These are phyloP conservation scores for Sander vitreus DNA, from an alignment of 2,113 vertebrate species.

Conservation along the genomic window DNA sequence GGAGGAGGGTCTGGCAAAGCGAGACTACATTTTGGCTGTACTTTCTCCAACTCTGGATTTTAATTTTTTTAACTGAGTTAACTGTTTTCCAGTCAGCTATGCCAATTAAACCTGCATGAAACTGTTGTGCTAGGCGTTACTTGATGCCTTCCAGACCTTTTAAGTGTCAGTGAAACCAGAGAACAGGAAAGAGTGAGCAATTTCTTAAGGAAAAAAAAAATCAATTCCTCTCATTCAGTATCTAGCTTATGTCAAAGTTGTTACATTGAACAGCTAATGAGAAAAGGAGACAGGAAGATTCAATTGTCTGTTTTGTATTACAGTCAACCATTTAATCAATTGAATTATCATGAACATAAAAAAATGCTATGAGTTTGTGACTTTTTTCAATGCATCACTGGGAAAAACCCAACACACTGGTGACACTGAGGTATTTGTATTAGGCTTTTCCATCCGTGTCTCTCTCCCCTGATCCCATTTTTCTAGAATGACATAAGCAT, in stretches of 20 bases:
- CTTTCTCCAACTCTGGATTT: background rate
- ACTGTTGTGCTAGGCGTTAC: slow-evolving; percentile 4
- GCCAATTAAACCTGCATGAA: background rate
- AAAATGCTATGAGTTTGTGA: background rate
- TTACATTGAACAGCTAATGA: background rate
- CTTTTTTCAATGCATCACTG: background rate
- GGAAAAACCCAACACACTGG: background rate
- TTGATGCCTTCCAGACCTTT: slow-evolving; percentile 3
- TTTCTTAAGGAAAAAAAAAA: slow-evolving; percentile 34
- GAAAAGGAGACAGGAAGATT: background rate
- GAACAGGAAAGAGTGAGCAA: slow-evolving; percentile 31
- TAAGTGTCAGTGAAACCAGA: slow-evolving; percentile 36
- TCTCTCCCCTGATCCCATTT: background rate
- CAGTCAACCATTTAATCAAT: background rate
- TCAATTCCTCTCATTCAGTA: slow-evolving; percentile 15
- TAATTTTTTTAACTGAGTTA: background rate
- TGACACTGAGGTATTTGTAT: background rate
- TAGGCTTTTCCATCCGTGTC: background rate
- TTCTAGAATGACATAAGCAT: slow-evolving; percentile 27
- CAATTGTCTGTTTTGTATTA: background rate
- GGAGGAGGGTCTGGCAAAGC: no score
- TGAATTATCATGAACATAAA: background rate
- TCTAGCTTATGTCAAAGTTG: slow-evolving; percentile 13
- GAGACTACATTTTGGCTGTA: background rate
- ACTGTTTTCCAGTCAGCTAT: background rate